phyloP scores from a whole-genome alignment of 2,113 vertebrate genomes.

The Sylvilagus bachmani region DNA sequence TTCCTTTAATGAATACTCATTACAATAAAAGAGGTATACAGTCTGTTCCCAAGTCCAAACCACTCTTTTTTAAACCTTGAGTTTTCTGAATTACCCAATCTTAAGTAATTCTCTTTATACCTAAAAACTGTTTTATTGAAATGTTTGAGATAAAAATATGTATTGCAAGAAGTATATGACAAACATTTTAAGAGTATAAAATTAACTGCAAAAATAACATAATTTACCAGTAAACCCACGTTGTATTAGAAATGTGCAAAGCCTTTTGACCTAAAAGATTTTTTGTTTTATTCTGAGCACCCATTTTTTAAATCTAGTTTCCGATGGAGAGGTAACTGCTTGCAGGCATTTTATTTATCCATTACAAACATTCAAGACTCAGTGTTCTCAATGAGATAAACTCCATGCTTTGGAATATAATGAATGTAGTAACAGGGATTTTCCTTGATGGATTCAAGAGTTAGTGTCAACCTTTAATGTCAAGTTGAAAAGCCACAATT shows the following conservation, averaged over 20 bases:
- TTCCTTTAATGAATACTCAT: conserved; percentile 90
- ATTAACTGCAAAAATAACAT: conserved; percentile 85
- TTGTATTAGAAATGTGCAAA: conserved; percentile 83
- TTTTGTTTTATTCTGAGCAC: conserved; percentile 79
- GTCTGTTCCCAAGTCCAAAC: conserved; percentile 70
- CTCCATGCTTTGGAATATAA: neutral
- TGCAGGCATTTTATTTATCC: conserved; percentile 67
- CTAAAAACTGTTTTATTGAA: conserved; percentile 77
- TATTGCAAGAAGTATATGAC: conserved; percentile 81
- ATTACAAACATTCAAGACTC: conserved; percentile 57
- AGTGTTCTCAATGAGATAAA: conserved; percentile 39
- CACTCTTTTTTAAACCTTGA: conserved; percentile 81
- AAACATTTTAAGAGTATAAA: conserved; percentile 87
- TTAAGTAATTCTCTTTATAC: conserved; percentile 80
- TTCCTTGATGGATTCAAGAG: conserved; percentile 58
- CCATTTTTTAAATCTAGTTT: conserved; percentile 76
- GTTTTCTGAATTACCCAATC: conserved; percentile 83
- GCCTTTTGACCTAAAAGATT: conserved; percentile 85
- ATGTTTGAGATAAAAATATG: conserved; percentile 76
- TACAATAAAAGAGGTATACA: conserved; percentile 88
- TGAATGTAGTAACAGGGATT: conserved; percentile 44
- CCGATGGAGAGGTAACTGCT: conserved; percentile 82
- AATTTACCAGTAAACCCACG: conserved; percentile 87
- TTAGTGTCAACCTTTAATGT: conserved; percentile 18
- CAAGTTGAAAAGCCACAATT: conserved; percentile 23